Conservation (phyloP, 1,140 invertebrate species). For the Varroa destructor region DNA sequence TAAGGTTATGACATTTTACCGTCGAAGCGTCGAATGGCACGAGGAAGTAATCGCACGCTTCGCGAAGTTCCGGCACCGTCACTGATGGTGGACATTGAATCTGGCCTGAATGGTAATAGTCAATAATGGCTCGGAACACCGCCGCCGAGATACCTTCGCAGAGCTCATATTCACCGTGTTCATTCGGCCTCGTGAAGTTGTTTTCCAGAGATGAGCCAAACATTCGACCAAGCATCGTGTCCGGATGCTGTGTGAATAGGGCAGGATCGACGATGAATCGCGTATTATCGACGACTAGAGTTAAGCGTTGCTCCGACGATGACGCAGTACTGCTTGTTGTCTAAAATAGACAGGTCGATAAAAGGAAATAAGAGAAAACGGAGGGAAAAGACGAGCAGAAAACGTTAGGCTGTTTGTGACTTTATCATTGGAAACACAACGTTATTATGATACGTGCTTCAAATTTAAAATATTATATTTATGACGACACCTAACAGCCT, state of each 20-base stretch:
- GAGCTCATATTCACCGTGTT: conserved; percentile 89
- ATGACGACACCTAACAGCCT: too few relatives aligned
- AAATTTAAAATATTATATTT: too few relatives aligned
- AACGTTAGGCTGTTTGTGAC: background rate
- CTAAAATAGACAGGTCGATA: too few relatives aligned
- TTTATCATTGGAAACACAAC: background rate
- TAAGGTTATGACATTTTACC: conserved; percentile 82
- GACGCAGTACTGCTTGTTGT: background rate
- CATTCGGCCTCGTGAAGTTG: conserved; percentile 75
- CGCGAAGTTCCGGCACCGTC: conserved; percentile 79
- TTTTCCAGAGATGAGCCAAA: conserved; percentile 78
- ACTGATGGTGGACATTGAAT: conserved; percentile 73
- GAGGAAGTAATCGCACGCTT: conserved; percentile 95
- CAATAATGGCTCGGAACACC: conserved; percentile 86
- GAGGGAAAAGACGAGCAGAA: background rate
- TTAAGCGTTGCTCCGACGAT: conserved; percentile 57
- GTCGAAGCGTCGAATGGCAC: conserved; percentile 94
- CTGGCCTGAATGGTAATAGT: conserved; percentile 79
- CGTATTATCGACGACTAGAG: conserved; percentile 82
- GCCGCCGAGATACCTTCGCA: conserved; percentile 94
- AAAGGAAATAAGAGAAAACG: too few relatives aligned
- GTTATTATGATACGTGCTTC: background rate
- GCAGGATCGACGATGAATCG: conserved; percentile 79
- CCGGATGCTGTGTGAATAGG: conserved; percentile 74
- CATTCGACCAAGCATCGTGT: conserved; percentile 91